A percentile compares a stretch with the other conserved stretches of the same genome.
Conservation (phyloP, 2,113 vertebrate genomes). For the Rhinolophus sinicus region DNA sequence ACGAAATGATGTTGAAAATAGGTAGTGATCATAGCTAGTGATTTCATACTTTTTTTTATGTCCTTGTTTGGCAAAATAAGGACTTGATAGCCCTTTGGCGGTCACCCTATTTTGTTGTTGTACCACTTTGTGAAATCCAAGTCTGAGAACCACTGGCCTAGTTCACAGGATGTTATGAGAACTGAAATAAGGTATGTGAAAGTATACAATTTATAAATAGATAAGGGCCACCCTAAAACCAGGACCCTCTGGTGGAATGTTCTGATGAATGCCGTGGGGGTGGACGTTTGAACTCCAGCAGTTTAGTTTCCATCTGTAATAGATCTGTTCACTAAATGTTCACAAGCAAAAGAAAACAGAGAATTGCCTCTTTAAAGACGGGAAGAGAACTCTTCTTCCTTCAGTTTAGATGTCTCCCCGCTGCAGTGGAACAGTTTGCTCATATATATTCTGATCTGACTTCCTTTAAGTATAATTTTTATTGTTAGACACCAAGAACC, state of each 20-base stretch:
- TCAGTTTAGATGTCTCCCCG: not conserved
- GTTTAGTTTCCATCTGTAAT: conserved; percentile 3
- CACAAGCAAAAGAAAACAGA: conserved; percentile 18
- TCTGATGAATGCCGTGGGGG: not conserved
- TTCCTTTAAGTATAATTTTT: not conserved
- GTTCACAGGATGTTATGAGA: not conserved
- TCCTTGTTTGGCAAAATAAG: conserved; percentile 33
- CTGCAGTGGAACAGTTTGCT: not conserved
- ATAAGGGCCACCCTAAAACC: not conserved
- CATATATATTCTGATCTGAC: not conserved
- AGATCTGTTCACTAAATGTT: not conserved
- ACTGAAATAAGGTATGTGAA: not conserved
- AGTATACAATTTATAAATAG: not conserved
- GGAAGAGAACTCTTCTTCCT: not conserved
- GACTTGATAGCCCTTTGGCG: not conserved
- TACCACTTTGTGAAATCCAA: not conserved
- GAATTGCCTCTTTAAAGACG: not conserved
- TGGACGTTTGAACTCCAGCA: not conserved
- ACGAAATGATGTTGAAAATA: not conserved
- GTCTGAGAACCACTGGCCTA: not conserved
- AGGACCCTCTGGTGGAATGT: not conserved
- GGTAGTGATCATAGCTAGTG: not conserved
- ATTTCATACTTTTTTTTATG: not conserved
- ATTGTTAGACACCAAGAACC: not conserved
- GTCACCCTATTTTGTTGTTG: not conserved